Conservation (phyloP, 2,888 invertebrate genomes). For the Argyresthia albistria region DNA sequence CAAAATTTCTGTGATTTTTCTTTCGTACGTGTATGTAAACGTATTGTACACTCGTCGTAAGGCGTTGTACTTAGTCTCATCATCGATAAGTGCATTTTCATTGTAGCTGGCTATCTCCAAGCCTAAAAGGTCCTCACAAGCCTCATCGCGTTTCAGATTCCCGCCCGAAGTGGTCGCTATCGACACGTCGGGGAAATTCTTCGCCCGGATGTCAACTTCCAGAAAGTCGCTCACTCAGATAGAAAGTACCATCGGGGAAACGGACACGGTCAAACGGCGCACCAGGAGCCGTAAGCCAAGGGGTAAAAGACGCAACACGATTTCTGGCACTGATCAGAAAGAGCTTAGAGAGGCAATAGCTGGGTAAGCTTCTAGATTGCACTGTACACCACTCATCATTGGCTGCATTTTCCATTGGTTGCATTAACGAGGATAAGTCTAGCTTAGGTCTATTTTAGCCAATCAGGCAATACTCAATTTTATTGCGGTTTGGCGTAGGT, state of each 20-base stretch:
- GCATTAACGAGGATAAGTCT: too few species aligned
- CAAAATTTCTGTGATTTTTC: too few species aligned
- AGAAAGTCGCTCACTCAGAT: slow-evolving; percentile 84
- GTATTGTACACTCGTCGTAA: too few species aligned
- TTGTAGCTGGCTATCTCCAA: too few species aligned
- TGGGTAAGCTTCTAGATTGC: slow-evolving; percentile 79
- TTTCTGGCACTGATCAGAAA: slow-evolving; percentile 92
- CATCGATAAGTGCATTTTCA: too few species aligned
- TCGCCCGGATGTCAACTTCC: slow-evolving; percentile 90
- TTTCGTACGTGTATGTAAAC: too few species aligned
- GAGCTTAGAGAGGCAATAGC: slow-evolving; percentile 89
- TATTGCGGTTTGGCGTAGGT: too few species aligned
- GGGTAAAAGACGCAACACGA: slow-evolving; percentile 90
- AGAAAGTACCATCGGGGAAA: slow-evolving; percentile 57
- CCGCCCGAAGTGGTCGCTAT: slow-evolving; percentile 91
- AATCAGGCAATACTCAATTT: too few species aligned
- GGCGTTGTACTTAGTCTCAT: too few species aligned
- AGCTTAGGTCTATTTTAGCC: too few species aligned
- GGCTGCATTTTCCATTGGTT: too few species aligned
- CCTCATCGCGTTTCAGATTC: slow-evolving; percentile 71
- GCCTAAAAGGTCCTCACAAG: too few species aligned
- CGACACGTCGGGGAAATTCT: slow-evolving; percentile 89
- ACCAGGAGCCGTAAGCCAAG: slow-evolving; percentile 82
- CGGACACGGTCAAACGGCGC: slow-evolving; percentile 78
- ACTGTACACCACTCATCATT: slow-evolving; percentile 35